Percentiles rank a stretch among this genome's conserved stretches.
Conservation (phyloP, 1,140 invertebrate genomes). For the Protaetia brevitarsis region DNA sequence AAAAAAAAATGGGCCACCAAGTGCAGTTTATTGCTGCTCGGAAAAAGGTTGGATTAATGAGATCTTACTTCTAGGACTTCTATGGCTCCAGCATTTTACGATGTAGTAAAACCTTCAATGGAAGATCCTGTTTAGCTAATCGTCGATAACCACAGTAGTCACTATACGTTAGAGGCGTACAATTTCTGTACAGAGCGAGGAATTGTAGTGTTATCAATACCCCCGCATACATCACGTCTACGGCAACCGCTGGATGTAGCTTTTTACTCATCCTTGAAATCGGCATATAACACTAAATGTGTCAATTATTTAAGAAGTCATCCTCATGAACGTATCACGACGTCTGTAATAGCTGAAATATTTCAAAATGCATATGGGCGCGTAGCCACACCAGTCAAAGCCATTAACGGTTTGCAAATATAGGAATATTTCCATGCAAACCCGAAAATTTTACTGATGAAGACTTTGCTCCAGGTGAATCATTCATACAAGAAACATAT, state of each 20-base stretch:
- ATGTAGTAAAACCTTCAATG: background rate
- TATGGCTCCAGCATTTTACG: constrained; percentile 12
- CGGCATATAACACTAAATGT: background rate
- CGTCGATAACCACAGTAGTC: background rate
- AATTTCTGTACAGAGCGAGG: no score
- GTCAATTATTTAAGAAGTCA: background rate
- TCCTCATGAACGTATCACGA: background rate
- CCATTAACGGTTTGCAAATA: constrained; percentile 35
- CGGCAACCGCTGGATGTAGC: no score
- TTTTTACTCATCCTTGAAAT: background rate
- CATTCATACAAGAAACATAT: no score
- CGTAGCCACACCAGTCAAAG: constrained; percentile 25
- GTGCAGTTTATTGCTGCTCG: constrained; percentile 17
- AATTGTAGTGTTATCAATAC: no score
- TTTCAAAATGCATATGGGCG: background rate
- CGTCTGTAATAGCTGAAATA: background rate
- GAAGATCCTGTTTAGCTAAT: background rate
- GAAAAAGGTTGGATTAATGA: constrained; percentile 18
- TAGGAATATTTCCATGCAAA: constrained; percentile 40
- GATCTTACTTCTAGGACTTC: background rate
- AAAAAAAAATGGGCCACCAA: constrained; percentile 1
- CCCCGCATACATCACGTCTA: no score
- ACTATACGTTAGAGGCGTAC: no score
- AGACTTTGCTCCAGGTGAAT: constrained; percentile 27
- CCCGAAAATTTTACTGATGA: constrained; percentile 37